A percentile compares a stretch with the other conserved stretches of the same genome.
These are phyloP conservation scores for Hydrocynus forskahlii DNA, from an alignment of 2,797 vertebrate genomes.

Conservation along the genomic window DNA sequence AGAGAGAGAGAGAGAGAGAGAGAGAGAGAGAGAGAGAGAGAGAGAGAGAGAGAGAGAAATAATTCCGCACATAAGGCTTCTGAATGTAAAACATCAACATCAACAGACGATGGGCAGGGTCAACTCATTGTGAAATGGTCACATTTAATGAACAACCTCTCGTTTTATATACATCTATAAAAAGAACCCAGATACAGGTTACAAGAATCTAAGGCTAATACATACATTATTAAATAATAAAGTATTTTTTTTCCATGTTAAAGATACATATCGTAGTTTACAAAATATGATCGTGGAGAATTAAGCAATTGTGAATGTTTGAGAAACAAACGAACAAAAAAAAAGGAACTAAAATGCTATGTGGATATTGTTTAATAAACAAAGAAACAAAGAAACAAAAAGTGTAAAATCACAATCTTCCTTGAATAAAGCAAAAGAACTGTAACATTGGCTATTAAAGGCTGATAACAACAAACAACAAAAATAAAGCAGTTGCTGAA, in stretches of 20 bases:
- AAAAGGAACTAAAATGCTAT: slow-evolving; percentile 74
- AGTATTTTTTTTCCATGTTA: slow-evolving; percentile 82
- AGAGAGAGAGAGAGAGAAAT: background rate
- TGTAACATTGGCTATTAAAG: slow-evolving; percentile 74
- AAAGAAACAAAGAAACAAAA: slow-evolving; percentile 69
- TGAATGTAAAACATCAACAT: slow-evolving; percentile 38
- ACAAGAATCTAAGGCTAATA: slow-evolving; percentile 88
- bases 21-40: no score
- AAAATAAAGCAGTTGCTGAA: slow-evolving; percentile 56
- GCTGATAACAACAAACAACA: slow-evolving; percentile 62
- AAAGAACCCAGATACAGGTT: slow-evolving; percentile 98
- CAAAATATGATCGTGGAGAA: slow-evolving; percentile 86
- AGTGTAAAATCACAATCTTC: slow-evolving; percentile 75
- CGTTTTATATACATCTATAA: slow-evolving; percentile 99
- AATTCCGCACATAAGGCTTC: background rate
- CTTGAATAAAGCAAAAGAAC: slow-evolving; percentile 79
- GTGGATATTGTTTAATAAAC: slow-evolving; percentile 75
- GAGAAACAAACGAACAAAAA: slow-evolving; percentile 60
- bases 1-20: no score
- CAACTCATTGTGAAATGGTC: slow-evolving; percentile 94
- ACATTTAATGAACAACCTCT: slow-evolving; percentile 97
- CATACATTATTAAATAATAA: slow-evolving; percentile 91
- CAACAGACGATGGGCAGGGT: slow-evolving; percentile 50
- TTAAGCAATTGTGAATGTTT: slow-evolving; percentile 81
- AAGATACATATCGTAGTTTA: slow-evolving; percentile 88